Base-by-base conservation (phyloP, 1,140 invertebrate species). In the Trichogramma pretiosum region DNA sequence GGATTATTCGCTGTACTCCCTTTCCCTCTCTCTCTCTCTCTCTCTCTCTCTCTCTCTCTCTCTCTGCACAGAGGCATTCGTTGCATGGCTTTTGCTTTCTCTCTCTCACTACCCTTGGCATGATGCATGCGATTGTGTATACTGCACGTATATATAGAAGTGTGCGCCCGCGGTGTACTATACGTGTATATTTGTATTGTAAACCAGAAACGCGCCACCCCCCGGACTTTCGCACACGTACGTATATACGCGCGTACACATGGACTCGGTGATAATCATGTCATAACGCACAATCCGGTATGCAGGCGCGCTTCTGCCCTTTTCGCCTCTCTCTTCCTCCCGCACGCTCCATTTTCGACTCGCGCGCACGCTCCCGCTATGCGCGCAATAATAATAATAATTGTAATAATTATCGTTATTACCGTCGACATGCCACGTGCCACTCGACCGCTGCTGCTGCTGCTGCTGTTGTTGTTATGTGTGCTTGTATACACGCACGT, bases 241-340 rank as follows among this genome's bases (percentile, higher is more conserved):
- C n/a, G n/a, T n/a, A n/a, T n/a, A n/a, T n/a, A n/a, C n/a, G n/a
- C n/a, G n/a, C n/a, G n/a, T n/a, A n/a, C n/a, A n/a, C 24, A 28
- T 11, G 24, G 5, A 21, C 38, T 18, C 28, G 22, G 28, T 46
- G 40, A 50, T 50, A 46, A 46, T 50, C 42, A 50, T 46, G 48
- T 50, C 42, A 40, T 50, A 50, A 40, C 42, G 39, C 23, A 39
- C 42, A 38, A 40, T 45, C 35, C 42, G 30, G 17, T 42, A 45
- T 43, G 24, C 48, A 28, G 5, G 19, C 47, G 23, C n/a, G 24
- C 24, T 21, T 26, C 36, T 10, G 24, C 24, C 30, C 33, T 36
- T 13, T 26, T 16, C 14, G 4, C 23, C 22, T 2, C 17, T 40
- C 38, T 26, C 17, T 16, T 14, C n/a, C 21, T 11, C 23, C 14